These are phyloP conservation scores for Alouatta caraya DNA, from an alignment of 2,797 vertebrate species.

Conservation along the genomic window DNA sequence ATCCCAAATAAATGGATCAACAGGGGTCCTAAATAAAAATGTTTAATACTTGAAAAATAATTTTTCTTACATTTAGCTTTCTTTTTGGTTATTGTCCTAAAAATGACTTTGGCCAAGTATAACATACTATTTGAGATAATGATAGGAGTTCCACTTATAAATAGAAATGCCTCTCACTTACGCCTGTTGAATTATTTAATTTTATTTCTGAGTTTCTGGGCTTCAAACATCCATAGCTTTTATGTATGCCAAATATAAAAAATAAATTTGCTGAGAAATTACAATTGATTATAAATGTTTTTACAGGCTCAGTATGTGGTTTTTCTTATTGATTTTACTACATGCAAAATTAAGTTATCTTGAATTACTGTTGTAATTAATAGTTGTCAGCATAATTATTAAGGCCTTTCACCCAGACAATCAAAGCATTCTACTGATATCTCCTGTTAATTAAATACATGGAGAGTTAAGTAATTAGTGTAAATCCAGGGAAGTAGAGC, in stretches of 20 bases:
- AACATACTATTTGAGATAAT: not conserved
- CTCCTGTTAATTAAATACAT: slow-evolving; percentile 37
- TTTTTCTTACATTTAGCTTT: not conserved
- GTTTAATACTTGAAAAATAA: slow-evolving; percentile 37
- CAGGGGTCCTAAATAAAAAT: not conserved
- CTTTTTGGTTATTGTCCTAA: slow-evolving; percentile 29
- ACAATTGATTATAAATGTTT: slow-evolving; percentile 69
- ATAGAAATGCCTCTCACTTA: slow-evolving; percentile 10
- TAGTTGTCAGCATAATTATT: slow-evolving; percentile 67
- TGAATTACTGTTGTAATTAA: slow-evolving; percentile 56
- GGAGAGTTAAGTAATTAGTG: slow-evolving; percentile 17
- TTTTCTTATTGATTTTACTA: slow-evolving; percentile 66
- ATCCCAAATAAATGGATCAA: not conserved
- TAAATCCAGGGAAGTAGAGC: not conserved
- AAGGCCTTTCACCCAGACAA: slow-evolving; percentile 36
- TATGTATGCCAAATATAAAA: slow-evolving; percentile 49
- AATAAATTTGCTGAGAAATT: slow-evolving; percentile 58
- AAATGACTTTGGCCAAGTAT: not conserved
- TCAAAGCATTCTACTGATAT: slow-evolving; percentile 42
- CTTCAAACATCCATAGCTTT: slow-evolving; percentile 31
- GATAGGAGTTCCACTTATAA: not conserved
- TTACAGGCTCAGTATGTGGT: slow-evolving; percentile 39
- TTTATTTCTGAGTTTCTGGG: slow-evolving; percentile 5
- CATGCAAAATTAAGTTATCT: slow-evolving; percentile 49
- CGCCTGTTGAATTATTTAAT: not conserved